Base-by-base conservation (phyloP, 2,888 invertebrate species). In the Hirtodrosophila histrioides region DNA sequence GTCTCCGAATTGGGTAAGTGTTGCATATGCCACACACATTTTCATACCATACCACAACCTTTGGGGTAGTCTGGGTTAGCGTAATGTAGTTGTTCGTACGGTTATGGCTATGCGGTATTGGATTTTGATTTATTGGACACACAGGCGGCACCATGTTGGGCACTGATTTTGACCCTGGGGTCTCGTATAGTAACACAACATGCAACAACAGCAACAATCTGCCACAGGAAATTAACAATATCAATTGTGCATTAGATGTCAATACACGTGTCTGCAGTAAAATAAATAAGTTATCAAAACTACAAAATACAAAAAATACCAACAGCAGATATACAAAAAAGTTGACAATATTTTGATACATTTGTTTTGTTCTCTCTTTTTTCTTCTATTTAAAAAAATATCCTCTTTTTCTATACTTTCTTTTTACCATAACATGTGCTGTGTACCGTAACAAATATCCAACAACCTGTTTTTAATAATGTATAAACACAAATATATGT, bases 1-100 rank as follows among this genome's bases (percentile, higher is more conserved):
- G 96, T 98, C 27, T 96, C 97, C 2, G 96, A 96, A 91, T 93
- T 96, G 78, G 97, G 97, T 97, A 92, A 93, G 93, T 91, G 54
- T 46, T 37, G 10, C 44, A 44, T 44, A 51, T 43, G 35, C 9
- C 33, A 37, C 17, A 39, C 11, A 6, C 12, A n/a, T 31, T 31
- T n/a, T n/a, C n/a, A n/a, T n/a, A n/a, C n/a, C 9, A 27, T 17
- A 17, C 44, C 36, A 36, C 9, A 36, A 49, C 27, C 17, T 17
- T 17, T 17, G 17, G 17, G 17, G 17, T 17, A 17, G 23, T 48
- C 10, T 36, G 49, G 43, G 11, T 24, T 48, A 43, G 46, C 37
- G 33, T 49, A 44, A 33, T 8, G 39, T 63, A 56, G 58, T 53
- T 56, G 11, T 61, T 43, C 45, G 69, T 60, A 41, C 48, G 71